A percentile compares a stretch with the other conserved stretches of the same genome.
These are phyloP conservation scores for Agrilus biguttatus DNA, from an alignment of 2,888 invertebrate genomes.

Conservation along the genomic window DNA sequence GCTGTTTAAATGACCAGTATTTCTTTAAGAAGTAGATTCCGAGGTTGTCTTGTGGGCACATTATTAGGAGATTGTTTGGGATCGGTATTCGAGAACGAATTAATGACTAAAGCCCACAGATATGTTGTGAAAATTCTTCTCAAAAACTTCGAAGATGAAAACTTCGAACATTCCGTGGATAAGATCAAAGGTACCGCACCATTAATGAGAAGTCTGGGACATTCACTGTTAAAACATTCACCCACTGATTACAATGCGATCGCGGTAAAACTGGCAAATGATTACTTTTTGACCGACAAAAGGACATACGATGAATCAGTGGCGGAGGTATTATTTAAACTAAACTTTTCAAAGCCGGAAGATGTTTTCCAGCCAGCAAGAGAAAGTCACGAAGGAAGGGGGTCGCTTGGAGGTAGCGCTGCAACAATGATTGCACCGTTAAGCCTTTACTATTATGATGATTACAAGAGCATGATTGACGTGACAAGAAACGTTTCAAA, in stretches of 20 bases:
- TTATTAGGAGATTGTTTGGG: slow-evolving; percentile 58
- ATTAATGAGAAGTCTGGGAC: too few species aligned
- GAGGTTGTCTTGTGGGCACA: slow-evolving; percentile 49
- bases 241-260: too few species aligned
- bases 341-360: slow-evolving; percentile 36
- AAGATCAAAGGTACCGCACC: too few species aligned
- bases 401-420: slow-evolving; percentile 65
- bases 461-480: slow-evolving; percentile 34
- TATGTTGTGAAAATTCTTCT: slow-evolving; percentile 39
- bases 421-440: slow-evolving; percentile 59
- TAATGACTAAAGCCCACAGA: slow-evolving; percentile 30
- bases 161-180: slow-evolving; percentile 30
- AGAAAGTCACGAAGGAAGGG: slow-evolving; percentile 48
- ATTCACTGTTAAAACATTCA: too few species aligned
- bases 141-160: slow-evolving; percentile 39
- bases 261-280: too few species aligned
- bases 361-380: slow-evolving; percentile 47
- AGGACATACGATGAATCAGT: slow-evolving; percentile 51
- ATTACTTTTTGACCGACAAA: too few species aligned
- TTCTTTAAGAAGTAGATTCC: slow-evolving; percentile 39
- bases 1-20: slow-evolving; percentile 20
- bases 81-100: slow-evolving; percentile 43
- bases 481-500: slow-evolving; percentile 34
- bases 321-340: slow-evolving; percentile 38
- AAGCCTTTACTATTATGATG: slow-evolving; percentile 41